Percentiles rank a stretch among this genome's conserved stretches.
These are phyloP conservation scores for Anaspis maculata DNA, from an alignment of 2,888 invertebrate species.

Conservation along the genomic window DNA sequence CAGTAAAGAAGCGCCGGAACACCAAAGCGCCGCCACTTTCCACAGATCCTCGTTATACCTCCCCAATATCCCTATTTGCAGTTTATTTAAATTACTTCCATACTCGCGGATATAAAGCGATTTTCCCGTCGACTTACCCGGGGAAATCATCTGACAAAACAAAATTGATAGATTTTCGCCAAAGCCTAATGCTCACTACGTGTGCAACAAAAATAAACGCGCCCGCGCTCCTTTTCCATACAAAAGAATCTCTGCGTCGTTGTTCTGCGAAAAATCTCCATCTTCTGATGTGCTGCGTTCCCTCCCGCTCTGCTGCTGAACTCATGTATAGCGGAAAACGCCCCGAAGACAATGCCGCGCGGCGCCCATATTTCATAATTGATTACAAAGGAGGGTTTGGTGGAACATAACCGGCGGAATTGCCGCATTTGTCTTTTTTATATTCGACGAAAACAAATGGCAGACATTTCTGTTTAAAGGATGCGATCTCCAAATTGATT, in stretches of 20 bases:
- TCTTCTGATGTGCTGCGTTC: too few relatives aligned
- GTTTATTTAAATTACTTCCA: constrained; percentile 39
- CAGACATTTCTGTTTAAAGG: constrained; percentile 27
- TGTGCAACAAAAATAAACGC: constrained; percentile 23
- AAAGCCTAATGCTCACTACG: constrained; percentile 15
- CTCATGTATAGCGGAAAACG: too few relatives aligned
- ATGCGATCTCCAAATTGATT: constrained; percentile 30
- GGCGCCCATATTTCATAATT: constrained; percentile 37
- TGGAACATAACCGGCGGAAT: constrained; percentile 27
- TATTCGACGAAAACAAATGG: constrained; percentile 23
- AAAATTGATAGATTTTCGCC: constrained; percentile 34
- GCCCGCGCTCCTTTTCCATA: too few relatives aligned
- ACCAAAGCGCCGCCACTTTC: constrained; percentile 1
- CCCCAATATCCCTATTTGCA: constrained; percentile 38
- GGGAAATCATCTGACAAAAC: constrained; percentile 27
- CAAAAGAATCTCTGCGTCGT: too few relatives aligned
- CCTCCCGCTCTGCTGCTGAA: too few relatives aligned
- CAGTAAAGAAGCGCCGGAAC: too few relatives aligned
- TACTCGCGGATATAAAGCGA: constrained; percentile 28
- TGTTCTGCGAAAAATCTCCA: too few relatives aligned
- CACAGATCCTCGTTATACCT: constrained; percentile 20
- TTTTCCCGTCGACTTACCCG: constrained; percentile 26
- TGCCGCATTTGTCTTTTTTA: constrained; percentile 30
- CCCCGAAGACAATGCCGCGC: too few relatives aligned
- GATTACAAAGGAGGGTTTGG: constrained; percentile 26